Conservation (phyloP, 2,797 vertebrate genomes). For the Acrossocheilus fasciatus region DNA sequence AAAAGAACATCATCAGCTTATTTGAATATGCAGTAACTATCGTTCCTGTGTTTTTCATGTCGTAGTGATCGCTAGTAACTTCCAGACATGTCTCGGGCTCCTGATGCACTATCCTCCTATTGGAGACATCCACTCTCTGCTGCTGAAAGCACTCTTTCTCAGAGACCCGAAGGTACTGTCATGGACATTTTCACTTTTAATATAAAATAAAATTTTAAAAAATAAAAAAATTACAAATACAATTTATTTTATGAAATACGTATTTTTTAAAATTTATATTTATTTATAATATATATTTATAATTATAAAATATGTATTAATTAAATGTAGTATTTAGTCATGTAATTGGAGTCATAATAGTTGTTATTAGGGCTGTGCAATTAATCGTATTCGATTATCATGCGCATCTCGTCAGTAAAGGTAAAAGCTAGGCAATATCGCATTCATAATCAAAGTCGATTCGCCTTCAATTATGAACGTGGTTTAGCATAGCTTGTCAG, state of each 20-base stretch:
- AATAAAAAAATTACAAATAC: not conserved
- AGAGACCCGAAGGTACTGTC: slow-evolving; percentile 95
- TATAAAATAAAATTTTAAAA: not conserved
- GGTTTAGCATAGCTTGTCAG: too few relatives aligned
- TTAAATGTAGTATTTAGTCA: not conserved
- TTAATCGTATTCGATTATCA: too few relatives aligned
- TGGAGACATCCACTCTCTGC: slow-evolving; percentile 93
- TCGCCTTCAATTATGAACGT: too few relatives aligned
- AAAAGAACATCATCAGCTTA: not conserved
- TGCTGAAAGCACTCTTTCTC: slow-evolving; percentile 97
- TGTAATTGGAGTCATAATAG: too few relatives aligned
- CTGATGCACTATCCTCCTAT: slow-evolving; percentile 98
- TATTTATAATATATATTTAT: not conserved
- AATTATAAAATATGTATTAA: not conserved
- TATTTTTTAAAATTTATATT: not conserved
- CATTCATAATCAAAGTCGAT: too few relatives aligned
- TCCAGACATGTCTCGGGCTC: slow-evolving; percentile 97
- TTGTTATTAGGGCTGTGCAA: too few relatives aligned
- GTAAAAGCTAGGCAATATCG: too few relatives aligned
- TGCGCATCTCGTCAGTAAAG: too few relatives aligned
- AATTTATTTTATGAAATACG: not conserved
- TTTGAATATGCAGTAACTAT: slow-evolving; percentile 10
- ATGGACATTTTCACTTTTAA: not conserved
- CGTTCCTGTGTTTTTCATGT: slow-evolving; percentile 15
- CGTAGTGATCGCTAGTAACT: slow-evolving; percentile 98